A percentile compares a stretch with the other conserved stretches of the same genome.
Evolutionary conservation across 2,113 vertebrate genomes (phyloP).

Genomic region (Gasterosteus nipponicus): DNA sequence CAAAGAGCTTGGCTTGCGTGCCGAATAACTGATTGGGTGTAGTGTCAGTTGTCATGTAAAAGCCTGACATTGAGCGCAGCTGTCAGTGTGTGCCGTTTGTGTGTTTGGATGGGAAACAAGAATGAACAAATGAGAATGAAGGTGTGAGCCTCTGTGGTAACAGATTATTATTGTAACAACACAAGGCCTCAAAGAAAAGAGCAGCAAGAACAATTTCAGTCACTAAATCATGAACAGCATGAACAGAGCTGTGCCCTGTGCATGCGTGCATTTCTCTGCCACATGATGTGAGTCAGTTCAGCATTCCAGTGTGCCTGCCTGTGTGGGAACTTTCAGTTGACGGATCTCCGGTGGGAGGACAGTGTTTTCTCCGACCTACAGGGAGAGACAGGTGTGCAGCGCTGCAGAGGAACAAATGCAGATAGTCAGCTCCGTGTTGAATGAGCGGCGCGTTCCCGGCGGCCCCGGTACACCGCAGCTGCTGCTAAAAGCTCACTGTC

Average conservation of each 20-base stretch:
- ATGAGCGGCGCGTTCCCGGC: constrained; percentile 29
- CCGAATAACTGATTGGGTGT: not conserved
- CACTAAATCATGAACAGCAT: constrained; percentile 1
- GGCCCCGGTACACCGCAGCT: constrained; percentile 30
- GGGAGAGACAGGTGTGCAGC: constrained; percentile 50
- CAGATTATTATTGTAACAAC: constrained; percentile 12
- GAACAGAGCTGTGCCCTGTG: not conserved
- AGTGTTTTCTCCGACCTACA: constrained; percentile 2
- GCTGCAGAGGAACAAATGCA: constrained; percentile 19
- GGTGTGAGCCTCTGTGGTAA: constrained; percentile 9
- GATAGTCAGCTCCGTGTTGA: constrained; percentile 31
- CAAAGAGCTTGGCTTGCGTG: not conserved
- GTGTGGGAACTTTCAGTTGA: constrained; percentile 37
- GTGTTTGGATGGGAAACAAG: not conserved
- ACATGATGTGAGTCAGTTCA: not conserved
- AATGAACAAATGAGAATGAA: not conserved
- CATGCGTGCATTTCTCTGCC: too few relatives aligned
- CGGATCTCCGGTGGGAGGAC: constrained; percentile 57
- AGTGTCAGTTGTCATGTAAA: constrained; percentile 10
- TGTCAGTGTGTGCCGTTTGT: constrained; percentile 14
- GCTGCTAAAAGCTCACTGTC: constrained; percentile 43
- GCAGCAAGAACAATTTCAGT: not conserved
- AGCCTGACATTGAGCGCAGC: not conserved
- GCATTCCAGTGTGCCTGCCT: constrained; percentile 21
- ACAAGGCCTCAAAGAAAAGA: not conserved